A percentile compares a stretch with the other conserved stretches of the same genome.
Evolutionary conservation across 2,797 vertebrate genomes (phyloP).

Genomic region (Balearica regulorum): DNA sequence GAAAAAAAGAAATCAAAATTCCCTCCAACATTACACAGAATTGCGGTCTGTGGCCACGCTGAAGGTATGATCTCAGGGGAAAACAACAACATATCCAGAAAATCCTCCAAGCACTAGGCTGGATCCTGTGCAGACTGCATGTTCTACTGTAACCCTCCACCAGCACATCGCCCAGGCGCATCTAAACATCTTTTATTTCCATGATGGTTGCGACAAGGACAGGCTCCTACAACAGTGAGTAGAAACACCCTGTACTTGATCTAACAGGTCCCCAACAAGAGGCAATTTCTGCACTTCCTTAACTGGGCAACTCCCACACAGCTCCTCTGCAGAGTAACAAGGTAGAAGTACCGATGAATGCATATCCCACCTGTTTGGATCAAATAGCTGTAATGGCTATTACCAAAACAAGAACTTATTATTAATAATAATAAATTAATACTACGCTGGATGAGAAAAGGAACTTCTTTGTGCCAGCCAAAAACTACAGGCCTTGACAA

Average conservation of each 20-base stretch:
- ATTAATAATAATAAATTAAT: background rate
- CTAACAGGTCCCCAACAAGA: background rate
- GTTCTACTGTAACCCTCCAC: background rate
- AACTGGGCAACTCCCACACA: background rate
- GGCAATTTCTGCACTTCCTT: background rate
- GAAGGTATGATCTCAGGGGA: background rate
- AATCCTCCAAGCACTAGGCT: background rate
- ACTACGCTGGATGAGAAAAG: background rate
- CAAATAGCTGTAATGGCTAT: background rate
- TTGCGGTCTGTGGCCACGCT: background rate
- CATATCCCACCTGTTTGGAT: background rate
- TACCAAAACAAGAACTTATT: background rate
- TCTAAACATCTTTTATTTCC: background rate
- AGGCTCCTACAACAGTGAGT: background rate
- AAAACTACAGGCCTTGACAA: background rate
- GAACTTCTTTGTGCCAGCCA: background rate
- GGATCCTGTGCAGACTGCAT: background rate
- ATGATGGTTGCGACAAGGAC: background rate
- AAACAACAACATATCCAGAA: background rate
- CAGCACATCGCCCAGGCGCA: background rate
- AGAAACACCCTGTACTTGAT: background rate
- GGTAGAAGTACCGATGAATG: background rate
- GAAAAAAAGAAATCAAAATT: background rate
- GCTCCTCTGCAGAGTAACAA: background rate
- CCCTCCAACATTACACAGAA: fast-evolving